These are phyloP conservation scores for Dinoponera quadriceps DNA, from an alignment of 1,140 invertebrate species.

Conservation along the genomic window DNA sequence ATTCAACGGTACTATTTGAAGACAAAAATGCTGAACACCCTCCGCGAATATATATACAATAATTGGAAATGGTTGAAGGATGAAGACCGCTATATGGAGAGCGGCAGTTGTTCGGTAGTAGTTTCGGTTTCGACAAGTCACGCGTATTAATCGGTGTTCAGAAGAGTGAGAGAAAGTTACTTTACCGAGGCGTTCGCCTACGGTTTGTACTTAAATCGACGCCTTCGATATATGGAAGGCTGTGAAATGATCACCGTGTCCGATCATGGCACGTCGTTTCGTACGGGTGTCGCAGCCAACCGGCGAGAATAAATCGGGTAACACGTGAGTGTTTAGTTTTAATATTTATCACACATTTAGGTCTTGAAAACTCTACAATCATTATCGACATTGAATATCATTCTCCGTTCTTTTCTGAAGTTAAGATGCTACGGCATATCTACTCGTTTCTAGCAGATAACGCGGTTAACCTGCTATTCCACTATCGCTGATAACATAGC, in stretches of 20 bases:
- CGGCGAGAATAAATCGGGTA: not conserved
- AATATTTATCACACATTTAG: no score
- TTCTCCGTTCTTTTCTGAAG: not conserved
- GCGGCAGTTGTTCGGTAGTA: slow-evolving; percentile 39
- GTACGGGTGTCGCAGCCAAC: no score
- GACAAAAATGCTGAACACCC: not conserved
- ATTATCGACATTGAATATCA: not conserved
- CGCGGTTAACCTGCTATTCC: not conserved
- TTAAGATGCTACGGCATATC: slow-evolving; percentile 2
- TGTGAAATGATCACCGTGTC: slow-evolving; percentile 32
- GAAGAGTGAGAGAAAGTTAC: slow-evolving; percentile 78
- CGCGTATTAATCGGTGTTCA: slow-evolving; percentile 77
- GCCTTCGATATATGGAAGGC: slow-evolving; percentile 51
- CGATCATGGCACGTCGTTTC: not conserved
- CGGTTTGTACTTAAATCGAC: slow-evolving; percentile 76
- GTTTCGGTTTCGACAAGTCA: slow-evolving; percentile 77
- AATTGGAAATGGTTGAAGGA: slow-evolving; percentile 4
- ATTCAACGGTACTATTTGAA: no score
- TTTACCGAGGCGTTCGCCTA: slow-evolving; percentile 67
- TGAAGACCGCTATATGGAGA: slow-evolving; percentile 10
- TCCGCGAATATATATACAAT: not conserved
- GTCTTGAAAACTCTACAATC: slow-evolving; percentile 5
- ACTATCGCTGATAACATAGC: slow-evolving; percentile 48
- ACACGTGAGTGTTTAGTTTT: no score
- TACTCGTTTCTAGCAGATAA: slow-evolving; percentile 65